Evolutionary conservation across 2,888 invertebrate genomes (phyloP).

Genomic region (Phanerotoma sp.): DNA sequence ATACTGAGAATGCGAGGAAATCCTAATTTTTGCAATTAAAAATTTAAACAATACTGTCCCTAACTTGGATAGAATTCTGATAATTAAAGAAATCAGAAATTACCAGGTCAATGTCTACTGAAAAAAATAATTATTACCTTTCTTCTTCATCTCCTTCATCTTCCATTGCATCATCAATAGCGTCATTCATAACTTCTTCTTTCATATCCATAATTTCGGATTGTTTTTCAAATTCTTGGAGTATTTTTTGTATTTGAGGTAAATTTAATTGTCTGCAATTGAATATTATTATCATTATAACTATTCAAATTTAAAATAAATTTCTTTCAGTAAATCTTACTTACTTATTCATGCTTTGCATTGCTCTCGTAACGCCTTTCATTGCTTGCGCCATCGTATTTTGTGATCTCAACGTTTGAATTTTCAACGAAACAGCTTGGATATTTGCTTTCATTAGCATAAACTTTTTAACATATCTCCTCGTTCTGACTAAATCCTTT

Average conservation of each 20-base stretch:
- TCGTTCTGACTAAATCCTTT: conserved; percentile 94
- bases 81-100: no score
- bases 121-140: conserved; percentile 62
- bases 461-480: conserved; percentile 95
- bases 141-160: conserved; percentile 98
- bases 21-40: no score
- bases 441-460: conserved; percentile 99
- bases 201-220: conserved; percentile 99
- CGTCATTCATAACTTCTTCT: conserved; percentile 99
- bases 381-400: conserved; percentile 99
- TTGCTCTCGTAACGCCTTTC: conserved; percentile 97
- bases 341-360: conserved; percentile 95
- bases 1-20: no score
- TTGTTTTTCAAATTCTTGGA: conserved; percentile 98
- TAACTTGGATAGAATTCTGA: no score
- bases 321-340: conserved; percentile 35
- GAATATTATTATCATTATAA: background rate
- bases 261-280: conserved; percentile 79
- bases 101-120: background rate
- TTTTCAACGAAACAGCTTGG: conserved; percentile 95
- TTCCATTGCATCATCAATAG: conserved; percentile 99
- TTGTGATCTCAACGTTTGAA: conserved; percentile 96
- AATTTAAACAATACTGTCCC: no score
- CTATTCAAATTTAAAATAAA: background rate
- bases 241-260: conserved; percentile 97